A percentile compares a stretch with the other conserved stretches of the same genome.
These are phyloP conservation scores for Paralichthys olivaceus DNA, from an alignment of 2,113 vertebrate genomes.

Conservation along the genomic window DNA sequence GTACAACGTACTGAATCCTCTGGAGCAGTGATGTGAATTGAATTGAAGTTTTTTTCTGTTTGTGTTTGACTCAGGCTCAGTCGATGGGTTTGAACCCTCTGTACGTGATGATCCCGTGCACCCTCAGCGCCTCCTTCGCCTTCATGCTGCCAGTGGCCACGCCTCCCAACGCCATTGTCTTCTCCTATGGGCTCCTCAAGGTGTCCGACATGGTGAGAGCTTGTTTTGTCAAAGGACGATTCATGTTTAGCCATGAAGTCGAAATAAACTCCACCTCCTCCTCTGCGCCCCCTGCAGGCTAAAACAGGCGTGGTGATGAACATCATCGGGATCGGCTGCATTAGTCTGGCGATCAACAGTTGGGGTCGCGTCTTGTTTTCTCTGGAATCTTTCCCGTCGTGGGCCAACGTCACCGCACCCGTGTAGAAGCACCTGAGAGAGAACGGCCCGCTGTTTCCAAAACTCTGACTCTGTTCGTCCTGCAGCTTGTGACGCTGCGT, in stretches of 20 bases:
- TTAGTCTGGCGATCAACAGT: constrained; percentile 91
- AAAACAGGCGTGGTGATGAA: constrained; percentile 92
- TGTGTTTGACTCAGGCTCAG: constrained; percentile 79
- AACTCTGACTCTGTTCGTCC: not conserved
- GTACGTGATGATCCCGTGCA: constrained; percentile 94
- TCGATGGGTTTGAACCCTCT: constrained; percentile 90
- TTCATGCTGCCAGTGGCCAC: constrained; percentile 98
- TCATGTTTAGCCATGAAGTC: fast-evolving
- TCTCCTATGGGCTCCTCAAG: constrained; percentile 89
- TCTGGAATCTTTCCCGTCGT: constrained; percentile 88
- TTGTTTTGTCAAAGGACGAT: not conserved
- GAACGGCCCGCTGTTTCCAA: not conserved
- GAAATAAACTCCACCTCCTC: not conserved
- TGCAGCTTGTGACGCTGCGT: not conserved
- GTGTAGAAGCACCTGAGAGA: constrained; percentile 8
- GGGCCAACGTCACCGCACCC: constrained; percentile 83
- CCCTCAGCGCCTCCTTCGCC: constrained; percentile 93
- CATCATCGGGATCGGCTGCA: constrained; percentile 87
- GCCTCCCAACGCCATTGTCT: constrained; percentile 94
- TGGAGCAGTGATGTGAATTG: no score
- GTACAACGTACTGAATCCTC: no score
- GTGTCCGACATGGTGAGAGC: constrained; percentile 93
- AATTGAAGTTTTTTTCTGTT: no score
- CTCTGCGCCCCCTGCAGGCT: constrained; percentile 78
- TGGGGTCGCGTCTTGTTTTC: constrained; percentile 90